phyloP scores from a whole-genome alignment of 2,113 vertebrate species.

The Spheniscus mendiculus region DNA sequence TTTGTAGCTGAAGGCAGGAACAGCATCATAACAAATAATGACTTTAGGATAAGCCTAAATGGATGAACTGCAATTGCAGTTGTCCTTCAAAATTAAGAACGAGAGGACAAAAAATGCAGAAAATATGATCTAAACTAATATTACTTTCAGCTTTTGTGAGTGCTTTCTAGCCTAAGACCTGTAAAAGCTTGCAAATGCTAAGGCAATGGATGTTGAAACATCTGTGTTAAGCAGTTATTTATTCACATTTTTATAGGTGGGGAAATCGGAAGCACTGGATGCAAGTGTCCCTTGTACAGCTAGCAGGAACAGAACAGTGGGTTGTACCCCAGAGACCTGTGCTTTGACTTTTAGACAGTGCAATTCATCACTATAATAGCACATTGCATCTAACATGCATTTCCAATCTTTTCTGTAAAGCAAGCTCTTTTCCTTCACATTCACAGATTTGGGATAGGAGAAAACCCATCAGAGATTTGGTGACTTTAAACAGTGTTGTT shows the following conservation, averaged over 20 bases:
- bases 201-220: background rate
- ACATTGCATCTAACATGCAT: background rate
- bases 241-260: background rate
- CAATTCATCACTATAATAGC: background rate
- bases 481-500: background rate
- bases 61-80: conserved; percentile 42
- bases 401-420: background rate
- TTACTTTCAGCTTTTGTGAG: background rate
- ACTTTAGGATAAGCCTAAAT: conserved; percentile 63
- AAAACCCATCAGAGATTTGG: background rate
- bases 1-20: conserved; percentile 56
- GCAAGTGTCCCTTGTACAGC: background rate
- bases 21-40: conserved; percentile 63
- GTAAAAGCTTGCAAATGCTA: background rate
- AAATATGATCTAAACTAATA: background rate
- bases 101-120: background rate
- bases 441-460: background rate
- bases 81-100: conserved; percentile 62
- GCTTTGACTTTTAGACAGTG: background rate
- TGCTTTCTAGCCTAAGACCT: background rate
- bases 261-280: background rate
- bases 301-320: background rate
- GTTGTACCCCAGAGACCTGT: background rate
- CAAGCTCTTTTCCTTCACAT: background rate
- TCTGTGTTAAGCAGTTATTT: background rate